Evolutionary conservation across 2,113 vertebrate species (phyloP), one percentile per base, ranked within the genome.

Genomic region (Eublepharis macularius): DNA sequence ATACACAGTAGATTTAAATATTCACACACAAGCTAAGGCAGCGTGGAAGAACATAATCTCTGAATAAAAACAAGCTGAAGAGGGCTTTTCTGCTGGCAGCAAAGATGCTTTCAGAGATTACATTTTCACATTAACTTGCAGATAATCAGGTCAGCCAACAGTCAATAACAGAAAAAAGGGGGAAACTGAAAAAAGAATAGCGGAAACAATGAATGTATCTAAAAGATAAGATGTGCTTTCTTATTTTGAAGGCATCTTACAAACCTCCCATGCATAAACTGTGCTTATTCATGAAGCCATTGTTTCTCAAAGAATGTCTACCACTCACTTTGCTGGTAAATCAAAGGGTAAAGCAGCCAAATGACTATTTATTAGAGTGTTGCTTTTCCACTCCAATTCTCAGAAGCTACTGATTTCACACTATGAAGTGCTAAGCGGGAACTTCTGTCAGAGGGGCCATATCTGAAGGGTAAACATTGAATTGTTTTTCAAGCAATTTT

Each of bases 351-450:
- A 86, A 83, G 75, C 12, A 51, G 2, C 21, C 80, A 32, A 60
- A 9, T 76, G 9, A 14, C 17, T 0, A n/a, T n/a, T 87, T 49
- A 76, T 76, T 2, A 83, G 63, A 92, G 49, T 73, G 16, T 0
- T 6, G 81, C 1, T 13, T 32, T 43, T 60, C 85, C 24, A n/a
- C 7, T 11, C 47, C 13, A 24, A 24, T 75, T 91, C 41, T 68
- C 7, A 41, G 65, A 63, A 80, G 39, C 43, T 83, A 90, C 86
- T 88, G 60, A 60, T 87, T 54, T 11, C 84, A 87, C 39, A 3
- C 73, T 82, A 68, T 54, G 73, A 51, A 81, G 86, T 86, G 41
- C 34, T n/a, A 85, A 85, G 16, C 34, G 76, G 60, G 24, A 39
- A 51, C 80, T 68, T 10, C n/a, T 45, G 12, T 9, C 54, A 36